Conservation (phyloP, 2,888 invertebrate species). For the Tanypteryx hageni region DNA sequence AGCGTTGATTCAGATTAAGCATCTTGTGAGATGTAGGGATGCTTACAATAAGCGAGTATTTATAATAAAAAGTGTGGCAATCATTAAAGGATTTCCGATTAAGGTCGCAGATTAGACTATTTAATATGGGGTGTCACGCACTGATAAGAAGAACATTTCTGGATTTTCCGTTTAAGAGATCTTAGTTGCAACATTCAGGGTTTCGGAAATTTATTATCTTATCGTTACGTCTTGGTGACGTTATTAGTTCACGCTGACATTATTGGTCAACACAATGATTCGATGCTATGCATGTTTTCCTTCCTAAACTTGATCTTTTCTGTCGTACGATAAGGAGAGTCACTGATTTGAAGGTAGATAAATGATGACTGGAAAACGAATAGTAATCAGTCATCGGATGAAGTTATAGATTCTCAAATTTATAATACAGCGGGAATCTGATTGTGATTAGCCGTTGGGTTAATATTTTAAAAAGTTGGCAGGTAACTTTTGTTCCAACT, state of each 20-base stretch:
- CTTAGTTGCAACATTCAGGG: not conserved
- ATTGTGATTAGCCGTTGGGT: too few species aligned
- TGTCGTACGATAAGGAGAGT: too few species aligned
- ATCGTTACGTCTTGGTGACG: not conserved
- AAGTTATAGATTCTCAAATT: too few species aligned
- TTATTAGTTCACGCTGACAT: not conserved
- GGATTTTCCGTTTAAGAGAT: slow-evolving; percentile 4
- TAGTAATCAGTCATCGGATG: too few species aligned
- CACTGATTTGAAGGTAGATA: too few species aligned
- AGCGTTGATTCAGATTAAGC: not conserved
- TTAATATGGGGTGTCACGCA: not conserved
- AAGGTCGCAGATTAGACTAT: not conserved
- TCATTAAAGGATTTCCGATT: not conserved
- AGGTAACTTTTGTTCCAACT: too few species aligned
- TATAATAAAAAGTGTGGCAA: not conserved
- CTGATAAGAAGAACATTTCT: not conserved
- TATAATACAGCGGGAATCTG: too few species aligned
- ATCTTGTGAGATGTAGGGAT: not conserved
- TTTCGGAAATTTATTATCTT: not conserved
- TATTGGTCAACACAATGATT: not conserved
- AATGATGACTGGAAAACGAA: too few species aligned
- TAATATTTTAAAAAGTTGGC: too few species aligned
- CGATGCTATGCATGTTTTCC: not conserved
- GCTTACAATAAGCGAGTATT: not conserved
- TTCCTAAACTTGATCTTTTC: not conserved